Percentiles rank a stretch among this genome's conserved stretches.
Evolutionary conservation across 2,888 invertebrate species (phyloP).

Genomic region (Scaptodrosophila latifasciaeformis): DNA sequence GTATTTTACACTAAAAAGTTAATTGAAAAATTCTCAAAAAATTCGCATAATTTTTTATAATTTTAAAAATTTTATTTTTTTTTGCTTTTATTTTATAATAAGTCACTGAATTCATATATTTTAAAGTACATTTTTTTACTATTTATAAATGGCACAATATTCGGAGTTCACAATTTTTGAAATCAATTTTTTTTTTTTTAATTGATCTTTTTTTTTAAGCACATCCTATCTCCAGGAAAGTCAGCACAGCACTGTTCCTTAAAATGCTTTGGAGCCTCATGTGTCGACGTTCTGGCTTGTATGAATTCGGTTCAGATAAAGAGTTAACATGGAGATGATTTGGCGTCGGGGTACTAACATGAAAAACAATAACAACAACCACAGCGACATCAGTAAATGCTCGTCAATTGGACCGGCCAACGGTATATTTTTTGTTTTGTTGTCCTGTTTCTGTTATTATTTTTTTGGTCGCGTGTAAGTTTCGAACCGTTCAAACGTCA

Average conservation of each 20-base stretch:
- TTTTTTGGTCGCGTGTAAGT: slow-evolving; percentile 67
- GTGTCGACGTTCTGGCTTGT: too few species aligned
- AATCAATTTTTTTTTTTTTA: too few species aligned
- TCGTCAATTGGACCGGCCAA: slow-evolving; percentile 21
- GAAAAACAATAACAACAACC: slow-evolving; percentile 27
- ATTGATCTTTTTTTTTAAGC: too few species aligned
- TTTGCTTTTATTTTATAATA: slow-evolving; percentile 1
- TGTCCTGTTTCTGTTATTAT: background rate
- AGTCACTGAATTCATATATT: too few species aligned
- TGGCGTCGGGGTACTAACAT: slow-evolving; percentile 36
- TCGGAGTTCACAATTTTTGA: too few species aligned
- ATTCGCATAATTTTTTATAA: background rate
- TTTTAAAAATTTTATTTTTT: slow-evolving; percentile 1
- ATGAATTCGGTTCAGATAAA: too few species aligned
- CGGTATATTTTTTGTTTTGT: slow-evolving; percentile 29
- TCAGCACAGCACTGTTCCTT: too few species aligned
- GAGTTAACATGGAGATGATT: background rate
- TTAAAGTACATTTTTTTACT: background rate
- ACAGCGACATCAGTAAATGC: slow-evolving; percentile 22
- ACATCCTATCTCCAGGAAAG: too few species aligned
- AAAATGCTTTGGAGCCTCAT: too few species aligned
- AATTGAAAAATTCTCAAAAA: background rate
- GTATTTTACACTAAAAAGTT: too few species aligned
- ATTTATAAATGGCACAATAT: too few species aligned
- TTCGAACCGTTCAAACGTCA: slow-evolving; percentile 75